Percentiles rank a stretch among this genome's conserved stretches.
These are phyloP conservation scores for Zoroaster sp. DNA, from an alignment of 53 echinoderm and acorn worm species.

Conservation along the genomic window DNA sequence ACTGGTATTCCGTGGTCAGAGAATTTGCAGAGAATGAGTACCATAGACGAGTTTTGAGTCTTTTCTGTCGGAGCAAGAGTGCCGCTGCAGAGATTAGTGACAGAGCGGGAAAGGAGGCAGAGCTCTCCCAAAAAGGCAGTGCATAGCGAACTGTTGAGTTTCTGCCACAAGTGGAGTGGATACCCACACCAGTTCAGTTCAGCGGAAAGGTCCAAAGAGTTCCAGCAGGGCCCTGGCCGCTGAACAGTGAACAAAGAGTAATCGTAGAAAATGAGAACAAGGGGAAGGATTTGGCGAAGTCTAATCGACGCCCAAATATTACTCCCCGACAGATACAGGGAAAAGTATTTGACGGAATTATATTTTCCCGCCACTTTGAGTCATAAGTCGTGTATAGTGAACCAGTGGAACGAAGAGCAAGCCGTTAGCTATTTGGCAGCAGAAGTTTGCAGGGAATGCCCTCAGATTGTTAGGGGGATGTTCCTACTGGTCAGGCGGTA, in stretches of 20 bases:
- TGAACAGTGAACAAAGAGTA: not conserved
- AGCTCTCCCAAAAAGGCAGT: no score
- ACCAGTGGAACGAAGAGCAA: slow-evolving; percentile 26
- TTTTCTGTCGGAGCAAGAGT: no score
- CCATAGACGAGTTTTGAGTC: no score
- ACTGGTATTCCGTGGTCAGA: no score
- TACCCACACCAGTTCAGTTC: not conserved
- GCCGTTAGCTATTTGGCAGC: no score
- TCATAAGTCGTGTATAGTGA: not conserved
- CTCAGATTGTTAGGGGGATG: slow-evolving; percentile 8
- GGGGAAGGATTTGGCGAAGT: not conserved
- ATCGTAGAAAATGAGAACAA: not conserved
- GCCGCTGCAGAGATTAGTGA: no score
- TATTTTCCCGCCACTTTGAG: slow-evolving; percentile 44
- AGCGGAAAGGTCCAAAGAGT: not conserved
- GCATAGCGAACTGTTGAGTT: not conserved
- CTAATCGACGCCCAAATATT: not conserved
- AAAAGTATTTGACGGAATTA: not conserved
- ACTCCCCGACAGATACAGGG: slow-evolving; percentile 37
- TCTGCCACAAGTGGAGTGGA: not conserved
- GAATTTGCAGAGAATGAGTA: no score
- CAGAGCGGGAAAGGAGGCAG: no score
- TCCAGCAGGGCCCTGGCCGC: not conserved
- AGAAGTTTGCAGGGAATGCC: slow-evolving; percentile 17
- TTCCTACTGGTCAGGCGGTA: not conserved